These are phyloP conservation scores for Didymodactylos carnosus DNA, from an alignment of 2,888 invertebrate genomes.

Conservation along the genomic window DNA sequence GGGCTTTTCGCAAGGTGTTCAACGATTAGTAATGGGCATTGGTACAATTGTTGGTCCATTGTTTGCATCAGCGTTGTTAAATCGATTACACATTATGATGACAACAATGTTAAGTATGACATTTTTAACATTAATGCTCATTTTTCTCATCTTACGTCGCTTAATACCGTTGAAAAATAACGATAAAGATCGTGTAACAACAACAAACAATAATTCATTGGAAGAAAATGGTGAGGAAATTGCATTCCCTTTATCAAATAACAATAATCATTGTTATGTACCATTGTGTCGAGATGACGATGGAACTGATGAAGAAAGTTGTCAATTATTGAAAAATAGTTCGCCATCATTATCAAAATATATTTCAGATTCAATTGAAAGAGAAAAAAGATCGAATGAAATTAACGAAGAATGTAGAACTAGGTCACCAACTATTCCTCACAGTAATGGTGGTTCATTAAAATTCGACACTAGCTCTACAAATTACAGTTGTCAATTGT, in stretches of 20 bases:
- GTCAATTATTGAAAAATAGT: background rate
- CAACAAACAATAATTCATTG: background rate
- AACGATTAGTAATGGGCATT: constrained; percentile 23
- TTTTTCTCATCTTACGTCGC: background rate
- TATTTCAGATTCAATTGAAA: too few relatives aligned
- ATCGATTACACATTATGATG: background rate
- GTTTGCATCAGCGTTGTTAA: background rate
- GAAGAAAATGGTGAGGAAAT: background rate
- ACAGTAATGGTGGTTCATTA: too few relatives aligned
- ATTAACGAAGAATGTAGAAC: too few relatives aligned
- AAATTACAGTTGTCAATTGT: too few relatives aligned
- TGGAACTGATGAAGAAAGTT: background rate
- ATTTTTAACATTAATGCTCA: background rate
- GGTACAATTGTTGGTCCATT: constrained; percentile 20
- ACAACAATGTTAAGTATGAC: background rate
- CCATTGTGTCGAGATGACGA: background rate
- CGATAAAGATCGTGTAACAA: background rate
- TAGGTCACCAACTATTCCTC: too few relatives aligned
- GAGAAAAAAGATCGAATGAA: too few relatives aligned
- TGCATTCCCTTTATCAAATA: background rate
- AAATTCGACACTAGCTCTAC: too few relatives aligned
- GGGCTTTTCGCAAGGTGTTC: constrained; percentile 26
- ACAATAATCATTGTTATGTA: background rate
- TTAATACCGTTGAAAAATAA: background rate
- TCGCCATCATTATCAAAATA: background rate